Percentiles rank a stretch among this genome's conserved stretches.
Evolutionary conservation across 2,888 invertebrate genomes (phyloP).

Genomic region (Epicampocera succincta): DNA sequence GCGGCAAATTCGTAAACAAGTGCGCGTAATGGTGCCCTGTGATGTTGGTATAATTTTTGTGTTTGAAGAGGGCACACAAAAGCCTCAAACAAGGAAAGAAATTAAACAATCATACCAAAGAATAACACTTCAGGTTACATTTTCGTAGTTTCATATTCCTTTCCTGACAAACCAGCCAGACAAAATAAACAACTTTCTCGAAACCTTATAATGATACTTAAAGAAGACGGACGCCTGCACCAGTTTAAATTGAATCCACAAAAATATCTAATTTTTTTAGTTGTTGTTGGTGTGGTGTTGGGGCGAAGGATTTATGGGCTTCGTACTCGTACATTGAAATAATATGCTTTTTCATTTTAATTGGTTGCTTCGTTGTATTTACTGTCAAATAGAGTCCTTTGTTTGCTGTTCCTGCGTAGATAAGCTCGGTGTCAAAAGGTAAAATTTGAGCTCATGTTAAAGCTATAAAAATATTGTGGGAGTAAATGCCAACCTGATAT

Average conservation of each 20-base stretch:
- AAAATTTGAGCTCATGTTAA: slow-evolving; percentile 45
- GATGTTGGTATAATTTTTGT: slow-evolving; percentile 49
- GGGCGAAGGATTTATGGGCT: too few species aligned
- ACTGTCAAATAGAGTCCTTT: too few species aligned
- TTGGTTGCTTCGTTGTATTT: too few species aligned
- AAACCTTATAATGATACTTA: slow-evolving; percentile 63
- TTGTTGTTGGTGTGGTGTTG: too few species aligned
- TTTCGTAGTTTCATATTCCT: neutral
- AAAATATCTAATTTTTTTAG: neutral
- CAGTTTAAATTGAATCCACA: neutral
- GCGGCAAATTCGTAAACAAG: too few species aligned
- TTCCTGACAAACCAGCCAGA: neutral
- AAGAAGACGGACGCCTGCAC: neutral
- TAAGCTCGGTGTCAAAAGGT: slow-evolving; percentile 33
- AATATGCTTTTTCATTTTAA: too few species aligned
- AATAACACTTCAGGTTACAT: neutral
- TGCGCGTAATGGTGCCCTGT: slow-evolving; percentile 2
- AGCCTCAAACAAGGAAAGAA: slow-evolving; percentile 27
- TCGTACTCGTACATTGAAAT: too few species aligned
- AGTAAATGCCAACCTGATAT: slow-evolving; percentile 40
- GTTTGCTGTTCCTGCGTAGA: slow-evolving; percentile 2
- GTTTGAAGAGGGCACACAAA: slow-evolving; percentile 47
- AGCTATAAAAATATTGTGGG: slow-evolving; percentile 45
- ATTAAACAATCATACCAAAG: slow-evolving; percentile 8
- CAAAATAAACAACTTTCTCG: slow-evolving; percentile 14